Evolutionary conservation across 1,140 invertebrate species (phyloP).

Genomic region (Aphaenogaster rudis): DNA sequence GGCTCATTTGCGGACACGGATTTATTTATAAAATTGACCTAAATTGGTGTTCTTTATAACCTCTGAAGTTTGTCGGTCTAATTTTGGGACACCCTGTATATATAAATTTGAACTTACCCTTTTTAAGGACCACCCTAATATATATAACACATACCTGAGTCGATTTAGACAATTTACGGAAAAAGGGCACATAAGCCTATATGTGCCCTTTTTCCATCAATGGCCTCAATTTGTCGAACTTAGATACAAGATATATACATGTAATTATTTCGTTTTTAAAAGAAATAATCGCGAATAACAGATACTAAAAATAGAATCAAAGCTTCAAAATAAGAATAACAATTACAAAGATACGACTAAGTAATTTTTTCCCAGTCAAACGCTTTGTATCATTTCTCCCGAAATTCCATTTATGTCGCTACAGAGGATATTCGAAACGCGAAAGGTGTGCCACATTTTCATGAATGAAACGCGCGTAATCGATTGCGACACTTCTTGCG

Average conservation of each 20-base stretch:
- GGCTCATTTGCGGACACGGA: no score
- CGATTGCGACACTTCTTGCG: conserved; percentile 68
- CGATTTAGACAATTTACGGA: no score
- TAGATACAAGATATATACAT: no score
- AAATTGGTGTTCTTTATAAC: no score
- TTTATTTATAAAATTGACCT: no score
- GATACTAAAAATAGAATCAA: background rate
- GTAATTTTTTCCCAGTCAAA: background rate
- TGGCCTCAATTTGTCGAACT: background rate
- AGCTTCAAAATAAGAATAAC: background rate
- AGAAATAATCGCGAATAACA: background rate
- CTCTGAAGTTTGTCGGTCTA: no score
- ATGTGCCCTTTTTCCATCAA: no score
- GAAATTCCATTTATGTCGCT: conserved; percentile 47
- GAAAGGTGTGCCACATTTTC: conserved; percentile 64
- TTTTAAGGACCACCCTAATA: no score
- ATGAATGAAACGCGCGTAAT: conserved; percentile 69
- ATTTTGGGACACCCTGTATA: no score
- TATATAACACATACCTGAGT: no score
- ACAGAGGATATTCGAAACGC: conserved; percentile 1
- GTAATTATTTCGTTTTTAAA: background rate
- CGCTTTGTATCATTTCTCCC: background rate
- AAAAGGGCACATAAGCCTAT: no score
- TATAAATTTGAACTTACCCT: no score
- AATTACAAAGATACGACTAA: background rate